Percentiles rank a stretch among this genome's conserved stretches.
phyloP scores from a whole-genome alignment of 2,888 invertebrate species.

The Nomada fucata region DNA sequence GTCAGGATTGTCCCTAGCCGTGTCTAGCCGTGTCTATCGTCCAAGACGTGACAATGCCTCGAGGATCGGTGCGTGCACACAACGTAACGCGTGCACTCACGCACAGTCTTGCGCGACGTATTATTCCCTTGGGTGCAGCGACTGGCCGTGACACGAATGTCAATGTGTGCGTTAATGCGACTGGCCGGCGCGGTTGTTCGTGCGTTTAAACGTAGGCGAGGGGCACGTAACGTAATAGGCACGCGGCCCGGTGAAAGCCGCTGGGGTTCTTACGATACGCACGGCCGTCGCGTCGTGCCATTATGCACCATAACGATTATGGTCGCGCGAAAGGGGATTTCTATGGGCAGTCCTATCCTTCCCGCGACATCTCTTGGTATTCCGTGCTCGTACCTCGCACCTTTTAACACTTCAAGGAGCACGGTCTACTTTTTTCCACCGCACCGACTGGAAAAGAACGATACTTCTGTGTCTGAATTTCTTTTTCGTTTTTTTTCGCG shows the following conservation, averaged over 20 bases:
- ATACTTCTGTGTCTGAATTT: no score
- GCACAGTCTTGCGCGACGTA: slow-evolving; percentile 42
- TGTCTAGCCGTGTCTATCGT: slow-evolving; percentile 25
- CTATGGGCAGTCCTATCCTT: slow-evolving; percentile 32
- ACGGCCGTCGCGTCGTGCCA: slow-evolving; percentile 75
- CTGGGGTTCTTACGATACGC: slow-evolving; percentile 67
- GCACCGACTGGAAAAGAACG: no score
- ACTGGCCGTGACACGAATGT: slow-evolving; percentile 82
- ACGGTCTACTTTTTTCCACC: no score
- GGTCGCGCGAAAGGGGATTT: slow-evolving; percentile 58
- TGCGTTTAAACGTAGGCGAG: slow-evolving; percentile 76
- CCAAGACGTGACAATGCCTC: slow-evolving; percentile 51
- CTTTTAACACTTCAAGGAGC: neutral
- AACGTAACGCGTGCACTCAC: slow-evolving; percentile 42
- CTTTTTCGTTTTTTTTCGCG: no score
- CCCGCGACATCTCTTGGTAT: slow-evolving; percentile 22
- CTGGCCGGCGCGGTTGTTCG: slow-evolving; percentile 59
- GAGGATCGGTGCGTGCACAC: slow-evolving; percentile 12
- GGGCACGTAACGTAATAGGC: slow-evolving; percentile 73
- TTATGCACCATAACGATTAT: slow-evolving; percentile 73
- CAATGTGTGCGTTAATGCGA: slow-evolving; percentile 72
- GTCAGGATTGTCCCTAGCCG: slow-evolving; percentile 12
- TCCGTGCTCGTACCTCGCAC: neutral
- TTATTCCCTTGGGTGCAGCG: slow-evolving; percentile 75
- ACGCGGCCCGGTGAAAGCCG: slow-evolving; percentile 75